Evolutionary conservation across 1,140 invertebrate genomes (phyloP).

Genomic region (Eueides isabella): DNA sequence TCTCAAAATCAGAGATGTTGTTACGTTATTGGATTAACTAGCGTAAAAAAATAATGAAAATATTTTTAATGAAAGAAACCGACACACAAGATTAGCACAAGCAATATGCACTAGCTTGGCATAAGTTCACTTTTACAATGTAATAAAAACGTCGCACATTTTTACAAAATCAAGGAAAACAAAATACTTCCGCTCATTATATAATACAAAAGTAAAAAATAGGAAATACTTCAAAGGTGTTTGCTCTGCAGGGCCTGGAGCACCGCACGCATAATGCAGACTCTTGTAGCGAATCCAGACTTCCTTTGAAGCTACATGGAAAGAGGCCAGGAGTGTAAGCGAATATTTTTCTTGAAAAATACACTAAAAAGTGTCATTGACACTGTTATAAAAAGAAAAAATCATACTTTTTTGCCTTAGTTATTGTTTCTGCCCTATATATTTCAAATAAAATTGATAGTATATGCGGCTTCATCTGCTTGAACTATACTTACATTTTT

Average conservation of each 20-base stretch:
- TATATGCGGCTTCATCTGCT: too few relatives aligned
- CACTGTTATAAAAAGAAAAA: not conserved
- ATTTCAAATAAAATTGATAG: not conserved
- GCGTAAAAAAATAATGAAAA: too few relatives aligned
- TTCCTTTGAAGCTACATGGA: constrained; percentile 3
- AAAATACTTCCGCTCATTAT: not conserved
- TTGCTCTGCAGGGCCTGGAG: not conserved
- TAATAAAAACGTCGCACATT: not conserved
- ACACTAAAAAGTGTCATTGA: not conserved
- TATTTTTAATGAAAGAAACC: too few relatives aligned
- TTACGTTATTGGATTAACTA: too few relatives aligned
- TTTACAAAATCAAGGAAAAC: not conserved
- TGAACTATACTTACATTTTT: too few relatives aligned
- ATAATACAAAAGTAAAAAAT: not conserved
- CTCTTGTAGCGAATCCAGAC: not conserved
- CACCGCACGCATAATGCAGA: not conserved
- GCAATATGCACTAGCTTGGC: too few relatives aligned
- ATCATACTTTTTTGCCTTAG: constrained; percentile 4
- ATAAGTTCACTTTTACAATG: too few relatives aligned
- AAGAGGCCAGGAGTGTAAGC: not conserved
- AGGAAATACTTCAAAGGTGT: not conserved
- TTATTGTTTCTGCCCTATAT: not conserved
- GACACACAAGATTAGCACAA: too few relatives aligned
- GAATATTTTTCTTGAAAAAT: not conserved
- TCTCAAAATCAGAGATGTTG: too few relatives aligned